Percentiles rank a stretch among this genome's conserved stretches.
phyloP scores from a whole-genome alignment of 1,140 invertebrate species.

The Camponotus vicinus region DNA sequence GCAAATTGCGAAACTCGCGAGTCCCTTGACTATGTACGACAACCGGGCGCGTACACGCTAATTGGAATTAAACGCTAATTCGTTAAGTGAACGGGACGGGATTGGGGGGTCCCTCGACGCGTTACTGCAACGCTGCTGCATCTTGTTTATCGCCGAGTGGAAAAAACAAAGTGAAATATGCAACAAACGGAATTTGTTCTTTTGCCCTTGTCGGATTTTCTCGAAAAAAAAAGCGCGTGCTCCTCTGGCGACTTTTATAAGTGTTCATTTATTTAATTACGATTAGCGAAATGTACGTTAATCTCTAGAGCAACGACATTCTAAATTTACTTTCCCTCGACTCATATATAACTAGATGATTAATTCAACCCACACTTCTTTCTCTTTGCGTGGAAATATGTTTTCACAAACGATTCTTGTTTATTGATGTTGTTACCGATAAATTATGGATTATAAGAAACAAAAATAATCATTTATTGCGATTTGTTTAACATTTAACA shows the following conservation, averaged over 20 bases:
- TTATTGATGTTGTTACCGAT: background rate
- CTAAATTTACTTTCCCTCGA: background rate
- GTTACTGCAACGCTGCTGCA: background rate
- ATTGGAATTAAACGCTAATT: constrained; percentile 60
- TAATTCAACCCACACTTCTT: background rate
- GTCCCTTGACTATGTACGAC: background rate
- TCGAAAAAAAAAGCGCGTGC: background rate
- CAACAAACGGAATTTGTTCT: constrained; percentile 6
- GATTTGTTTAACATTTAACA: no score
- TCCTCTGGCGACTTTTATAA: background rate
- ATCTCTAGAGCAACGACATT: background rate
- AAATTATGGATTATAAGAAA: no score
- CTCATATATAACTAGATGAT: background rate
- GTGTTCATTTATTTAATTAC: constrained; percentile 4
- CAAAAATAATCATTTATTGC: no score
- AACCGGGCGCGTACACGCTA: constrained; percentile 15
- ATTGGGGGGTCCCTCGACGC: background rate
- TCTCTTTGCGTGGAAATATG: background rate
- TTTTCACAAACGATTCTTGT: background rate
- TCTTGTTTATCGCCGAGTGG: constrained; percentile 8
- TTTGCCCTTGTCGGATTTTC: background rate
- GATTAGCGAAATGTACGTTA: background rate
- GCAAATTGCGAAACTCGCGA: constrained; percentile 45
- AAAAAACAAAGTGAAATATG: constrained; percentile 33
- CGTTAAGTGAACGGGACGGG: constrained; percentile 27